Conservation (phyloP, 2,888 invertebrate species). For the Pyralis farinalis region DNA sequence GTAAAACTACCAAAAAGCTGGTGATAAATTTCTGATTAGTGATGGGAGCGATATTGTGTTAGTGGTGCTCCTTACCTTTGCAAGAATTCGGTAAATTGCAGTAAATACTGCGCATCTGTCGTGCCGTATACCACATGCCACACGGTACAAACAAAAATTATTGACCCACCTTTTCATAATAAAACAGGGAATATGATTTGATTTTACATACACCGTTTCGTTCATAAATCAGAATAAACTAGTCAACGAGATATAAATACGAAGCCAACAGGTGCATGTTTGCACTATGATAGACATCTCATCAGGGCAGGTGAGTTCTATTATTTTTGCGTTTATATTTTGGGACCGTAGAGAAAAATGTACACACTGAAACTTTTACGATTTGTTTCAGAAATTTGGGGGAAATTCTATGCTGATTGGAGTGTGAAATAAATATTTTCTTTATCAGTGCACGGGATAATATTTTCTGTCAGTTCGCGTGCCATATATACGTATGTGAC, state of each 20-base stretch:
- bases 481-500: constrained; percentile 17
- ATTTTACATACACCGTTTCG: no score
- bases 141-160: no score
- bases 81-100: no score
- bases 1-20: no score
- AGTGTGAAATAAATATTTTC: constrained; percentile 16
- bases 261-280: constrained; percentile 3
- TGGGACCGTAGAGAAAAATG: neutral
- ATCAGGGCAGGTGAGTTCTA: neutral
- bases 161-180: no score
- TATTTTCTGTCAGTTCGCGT: constrained; percentile 37
- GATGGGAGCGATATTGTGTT: no score
- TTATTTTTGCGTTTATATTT: neutral
- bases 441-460: constrained; percentile 21
- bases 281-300: constrained; percentile 2
- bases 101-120: no score
- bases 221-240: constrained; percentile 7
- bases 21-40: no score
- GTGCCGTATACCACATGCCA: no score
- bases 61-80: no score
- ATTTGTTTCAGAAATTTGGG: constrained; percentile 1
- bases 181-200: no score
- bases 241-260: constrained; percentile 8
- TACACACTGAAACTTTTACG: neutral
- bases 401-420: constrained; percentile 15